A percentile compares a stretch with the other conserved stretches of the same genome.
These are phyloP conservation scores for Stomatorhinus walkeri DNA, from an alignment of 2,797 vertebrate species.

Conservation along the genomic window DNA sequence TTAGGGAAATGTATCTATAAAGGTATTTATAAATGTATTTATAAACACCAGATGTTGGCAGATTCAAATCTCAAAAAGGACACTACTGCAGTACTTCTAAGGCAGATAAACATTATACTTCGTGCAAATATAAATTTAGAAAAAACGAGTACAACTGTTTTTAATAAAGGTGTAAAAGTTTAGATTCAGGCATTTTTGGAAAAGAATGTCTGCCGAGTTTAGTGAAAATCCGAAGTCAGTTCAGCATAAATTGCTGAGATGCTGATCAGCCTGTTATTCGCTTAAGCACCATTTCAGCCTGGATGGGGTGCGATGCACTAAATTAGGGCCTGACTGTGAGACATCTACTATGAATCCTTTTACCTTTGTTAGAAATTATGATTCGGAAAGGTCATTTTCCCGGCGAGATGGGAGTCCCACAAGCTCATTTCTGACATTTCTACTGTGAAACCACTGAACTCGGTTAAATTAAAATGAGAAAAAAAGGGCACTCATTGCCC, in stretches of 20 bases:
- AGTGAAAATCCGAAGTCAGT: not conserved
- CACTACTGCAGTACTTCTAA: not conserved
- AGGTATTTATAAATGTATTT: not conserved
- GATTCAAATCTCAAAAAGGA: not conserved
- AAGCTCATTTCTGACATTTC: not conserved
- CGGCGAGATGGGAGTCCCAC: not conserved
- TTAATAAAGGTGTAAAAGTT: not conserved
- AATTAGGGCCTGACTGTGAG: not conserved
- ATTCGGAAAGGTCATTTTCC: not conserved
- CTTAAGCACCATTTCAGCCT: not conserved
- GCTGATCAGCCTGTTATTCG: not conserved
- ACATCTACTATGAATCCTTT: not conserved
- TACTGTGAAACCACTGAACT: not conserved
- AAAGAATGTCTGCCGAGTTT: not conserved
- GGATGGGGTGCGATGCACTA: not conserved
- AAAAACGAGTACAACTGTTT: not conserved
- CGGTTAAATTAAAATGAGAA: not conserved
- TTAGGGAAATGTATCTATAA: not conserved
- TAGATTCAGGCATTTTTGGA: not conserved
- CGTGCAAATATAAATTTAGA: not conserved
- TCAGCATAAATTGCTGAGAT: not conserved
- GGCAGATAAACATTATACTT: not conserved
- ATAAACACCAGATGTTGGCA: not conserved
- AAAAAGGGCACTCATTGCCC: not conserved
- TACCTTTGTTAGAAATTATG: constrained; percentile 5